These are phyloP conservation scores for Littorina saxatilis DNA, from an alignment of 1,140 invertebrate genomes.

Conservation along the genomic window DNA sequence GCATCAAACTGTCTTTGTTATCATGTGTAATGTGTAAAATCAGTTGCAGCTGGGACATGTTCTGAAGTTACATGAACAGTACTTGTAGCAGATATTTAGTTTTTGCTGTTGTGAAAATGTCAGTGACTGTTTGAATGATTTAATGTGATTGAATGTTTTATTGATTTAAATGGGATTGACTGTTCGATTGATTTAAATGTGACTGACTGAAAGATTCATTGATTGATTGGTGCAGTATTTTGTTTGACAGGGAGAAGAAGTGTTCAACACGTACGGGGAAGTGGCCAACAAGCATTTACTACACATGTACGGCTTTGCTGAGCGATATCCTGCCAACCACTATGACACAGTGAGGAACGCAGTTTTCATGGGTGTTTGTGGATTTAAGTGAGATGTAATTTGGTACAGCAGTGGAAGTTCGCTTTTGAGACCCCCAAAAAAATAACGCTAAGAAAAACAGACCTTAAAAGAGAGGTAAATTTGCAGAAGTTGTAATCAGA, in stretches of 20 bases:
- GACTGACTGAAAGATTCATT: no score
- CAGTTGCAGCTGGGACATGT: no score
- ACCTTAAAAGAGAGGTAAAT: background rate
- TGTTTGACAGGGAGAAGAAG: constrained; percentile 71
- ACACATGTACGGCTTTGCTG: constrained; percentile 77
- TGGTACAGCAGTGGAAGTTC: no score
- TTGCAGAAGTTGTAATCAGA: no score
- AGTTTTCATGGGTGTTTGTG: background rate
- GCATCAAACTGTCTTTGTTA: no score
- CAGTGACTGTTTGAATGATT: no score
- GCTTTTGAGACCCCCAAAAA: no score
- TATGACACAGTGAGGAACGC: constrained; percentile 69
- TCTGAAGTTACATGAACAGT: no score
- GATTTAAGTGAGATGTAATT: background rate
- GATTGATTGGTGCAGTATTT: background rate
- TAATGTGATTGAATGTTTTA: background rate
- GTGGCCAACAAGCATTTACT: constrained; percentile 72
- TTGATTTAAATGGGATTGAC: background rate
- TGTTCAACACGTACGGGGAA: constrained; percentile 76
- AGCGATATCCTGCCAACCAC: constrained; percentile 68
- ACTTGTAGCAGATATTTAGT: no score
- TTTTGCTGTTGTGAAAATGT: no score
- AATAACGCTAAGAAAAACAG: background rate
- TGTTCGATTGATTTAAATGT: no score
- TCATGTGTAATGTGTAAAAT: no score